These are phyloP conservation scores for Myoxocephalus aenaeus DNA, from an alignment of 2,797 vertebrate species.

Conservation along the genomic window DNA sequence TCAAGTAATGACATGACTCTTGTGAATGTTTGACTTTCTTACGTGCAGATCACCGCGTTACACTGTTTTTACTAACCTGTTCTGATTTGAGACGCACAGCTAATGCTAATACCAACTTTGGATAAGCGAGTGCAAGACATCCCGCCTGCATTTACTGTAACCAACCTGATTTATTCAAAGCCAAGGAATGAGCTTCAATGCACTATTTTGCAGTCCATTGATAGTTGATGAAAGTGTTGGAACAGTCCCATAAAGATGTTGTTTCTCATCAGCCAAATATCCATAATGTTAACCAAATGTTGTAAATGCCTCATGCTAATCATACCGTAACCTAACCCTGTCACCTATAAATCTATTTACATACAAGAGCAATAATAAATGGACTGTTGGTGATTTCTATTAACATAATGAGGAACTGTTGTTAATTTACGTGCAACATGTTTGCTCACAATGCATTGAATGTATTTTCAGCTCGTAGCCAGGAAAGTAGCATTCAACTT, in stretches of 20 bases:
- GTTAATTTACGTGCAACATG: neutral
- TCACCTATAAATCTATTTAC: neutral
- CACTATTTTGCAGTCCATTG: neutral
- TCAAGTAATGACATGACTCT: slow-evolving; percentile 25
- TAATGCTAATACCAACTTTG: slow-evolving; percentile 11
- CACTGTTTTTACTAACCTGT: neutral
- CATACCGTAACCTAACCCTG: neutral
- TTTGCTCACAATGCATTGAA: neutral
- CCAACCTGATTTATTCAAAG: neutral
- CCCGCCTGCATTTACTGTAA: slow-evolving; percentile 1
- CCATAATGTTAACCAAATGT: neutral
- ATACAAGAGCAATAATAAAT: no score
- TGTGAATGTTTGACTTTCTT: slow-evolving; percentile 25
- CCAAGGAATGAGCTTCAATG: slow-evolving; percentile 10
- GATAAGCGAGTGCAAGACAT: neutral
- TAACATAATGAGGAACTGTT: neutral
- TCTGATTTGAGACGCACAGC: neutral
- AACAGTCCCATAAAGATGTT: neutral
- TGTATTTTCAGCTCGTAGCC: neutral
- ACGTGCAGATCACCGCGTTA: slow-evolving; percentile 40
- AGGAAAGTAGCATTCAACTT: neutral
- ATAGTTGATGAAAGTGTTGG: slow-evolving; percentile 17
- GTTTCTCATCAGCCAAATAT: neutral
- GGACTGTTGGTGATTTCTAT: no score
- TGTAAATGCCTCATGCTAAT: neutral